Base-by-base conservation (phyloP, 2,888 invertebrate species). In the Julus scandinavius region DNA sequence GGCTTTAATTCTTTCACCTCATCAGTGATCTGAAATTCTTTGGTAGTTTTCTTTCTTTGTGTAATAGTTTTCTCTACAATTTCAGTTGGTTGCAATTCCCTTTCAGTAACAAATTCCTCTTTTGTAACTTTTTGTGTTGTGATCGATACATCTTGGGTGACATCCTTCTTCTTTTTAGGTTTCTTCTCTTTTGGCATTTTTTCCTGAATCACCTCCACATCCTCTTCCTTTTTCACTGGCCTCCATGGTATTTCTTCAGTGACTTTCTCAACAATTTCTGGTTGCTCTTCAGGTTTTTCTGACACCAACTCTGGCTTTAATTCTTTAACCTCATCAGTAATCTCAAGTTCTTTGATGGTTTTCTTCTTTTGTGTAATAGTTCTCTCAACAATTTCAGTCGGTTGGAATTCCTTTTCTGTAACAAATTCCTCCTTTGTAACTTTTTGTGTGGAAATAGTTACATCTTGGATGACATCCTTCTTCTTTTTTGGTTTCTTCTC, bases 251-350 rank as follows among this genome's bases (percentile, higher is more conserved):
- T 13, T 85, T 85, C 85, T 9, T 87, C 50, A 58, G 58, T 87
- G n/a, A 20, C 54, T 87, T 87, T 40, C 0, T 6, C 9, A 40
- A 85, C 85, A 13, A 29, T 13, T 85, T 85, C 85, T 38, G 40
- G 85, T 9, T n/a, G 40, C 38, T 85, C 85, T 38, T 54, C 20
- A 49, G 20, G 11, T 9, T n/a, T 54, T 87, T 87, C 58, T 15
- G 87, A 29, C 29, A 87, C 58, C 3, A 87, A 20, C 7, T 85
- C 20, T 45, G 88, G 85, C 17, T 83, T 41, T 15, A 89, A 80
- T 1, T 72, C 84, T 7, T 63, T 49, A 29, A 89, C 89, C 72
- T 89, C 89, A 38, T 86, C 40, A 38, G 87, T 87, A 15, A 87
- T n/a, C 50, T 45, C n/a, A 20, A 87, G n/a, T 29, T 58, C 87